Evolutionary conservation across 2,888 invertebrate genomes (phyloP).

Genomic region (Nomada hirtipes): DNA sequence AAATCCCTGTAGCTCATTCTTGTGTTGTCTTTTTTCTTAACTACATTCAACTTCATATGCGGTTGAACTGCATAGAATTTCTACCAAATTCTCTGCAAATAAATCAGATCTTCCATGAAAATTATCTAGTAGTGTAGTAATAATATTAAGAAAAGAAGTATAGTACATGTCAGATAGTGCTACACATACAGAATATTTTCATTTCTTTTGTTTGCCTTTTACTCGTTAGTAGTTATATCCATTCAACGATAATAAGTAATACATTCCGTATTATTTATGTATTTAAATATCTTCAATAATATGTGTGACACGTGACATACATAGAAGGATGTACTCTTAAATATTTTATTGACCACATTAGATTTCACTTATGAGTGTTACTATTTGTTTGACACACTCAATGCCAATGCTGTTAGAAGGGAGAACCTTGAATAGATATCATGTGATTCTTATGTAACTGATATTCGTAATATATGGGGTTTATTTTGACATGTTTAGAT

Average conservation of each 20-base stretch:
- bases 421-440: constrained; percentile 18
- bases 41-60: neutral
- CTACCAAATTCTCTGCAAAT: constrained; percentile 10
- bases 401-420: neutral
- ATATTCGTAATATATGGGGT: neutral
- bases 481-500: neutral
- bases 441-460: neutral
- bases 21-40: neutral
- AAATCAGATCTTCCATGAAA: neutral
- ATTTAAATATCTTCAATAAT: neutral
- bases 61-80: neutral
- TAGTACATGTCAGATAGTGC: neutral
- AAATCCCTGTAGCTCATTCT: constrained; percentile 61
- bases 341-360: neutral
- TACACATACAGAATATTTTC: no score
- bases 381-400: neutral
- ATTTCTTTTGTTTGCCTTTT: no score
- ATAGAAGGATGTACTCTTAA: neutral
- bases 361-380: neutral
- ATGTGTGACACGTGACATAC: neutral
- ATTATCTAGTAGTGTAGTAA: neutral
- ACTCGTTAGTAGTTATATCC: neutral
- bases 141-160: neutral
- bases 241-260: neutral
- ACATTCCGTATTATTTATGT: neutral